Base-by-base conservation (phyloP, 2,797 vertebrate genomes). In the Gallirallus australis region DNA sequence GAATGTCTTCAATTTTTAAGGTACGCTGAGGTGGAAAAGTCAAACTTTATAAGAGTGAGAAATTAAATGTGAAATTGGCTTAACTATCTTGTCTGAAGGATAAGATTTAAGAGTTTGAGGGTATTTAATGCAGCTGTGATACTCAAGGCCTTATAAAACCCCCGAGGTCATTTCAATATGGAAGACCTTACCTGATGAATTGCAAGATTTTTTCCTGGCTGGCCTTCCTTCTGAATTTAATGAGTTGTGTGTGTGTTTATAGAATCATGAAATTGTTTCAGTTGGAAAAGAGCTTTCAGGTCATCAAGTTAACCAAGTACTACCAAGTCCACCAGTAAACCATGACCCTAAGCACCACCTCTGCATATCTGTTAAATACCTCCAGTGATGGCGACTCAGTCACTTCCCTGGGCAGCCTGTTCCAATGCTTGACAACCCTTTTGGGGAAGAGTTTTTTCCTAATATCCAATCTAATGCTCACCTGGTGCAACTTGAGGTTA, bases 1-100 rank as follows among this genome's bases (percentile, higher is more conserved):
- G 30, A 85, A 90, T 57, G 45, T 19, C 47, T 96, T 87, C 87
- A 92, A 56, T 90, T 96, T 94, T 76, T 68, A 89, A 94, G 48
- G 52, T 69, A 87, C n/a, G 77, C 48, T 70, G 77, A 94, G 80
- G 69, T 94, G 18, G 82, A 90, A 80, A 86, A 94, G 69, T 75
- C 87, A 73, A 86, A 76, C 72, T 94, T 73, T 24, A 47, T 82
- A 88, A 66, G 63, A 61, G 27, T 84, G 56, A 93, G 68, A 90
- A 92, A 85, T 80, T 70, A 94, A 87, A 95, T 61, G 81, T 75
- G 42, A 73, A 85, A 82, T 77, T 90, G 68, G 30, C n/a, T n/a
- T 84, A 86, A 75, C 10, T 82, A 5, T 79, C 65, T 50, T 65
- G 27, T 76, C 80, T 82, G 69, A 90, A 82, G 54, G 31, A 21